Evolutionary conservation across 1,140 invertebrate species (phyloP).

Genomic region (Aphelenchoides besseyi): DNA sequence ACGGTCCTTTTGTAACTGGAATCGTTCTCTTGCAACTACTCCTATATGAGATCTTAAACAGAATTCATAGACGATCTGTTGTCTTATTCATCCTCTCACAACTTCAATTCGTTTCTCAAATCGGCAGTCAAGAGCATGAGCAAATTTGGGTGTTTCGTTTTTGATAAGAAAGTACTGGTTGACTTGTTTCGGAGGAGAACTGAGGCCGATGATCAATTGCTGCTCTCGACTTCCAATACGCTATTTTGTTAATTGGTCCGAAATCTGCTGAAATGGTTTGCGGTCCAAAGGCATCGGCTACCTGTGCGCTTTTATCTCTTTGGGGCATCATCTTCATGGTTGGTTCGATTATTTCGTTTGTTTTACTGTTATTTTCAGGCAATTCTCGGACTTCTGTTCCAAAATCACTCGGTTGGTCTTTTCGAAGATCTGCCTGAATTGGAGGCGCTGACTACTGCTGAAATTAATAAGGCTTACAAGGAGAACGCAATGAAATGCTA

Average conservation of each 20-base stretch:
- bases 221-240: constrained; percentile 1
- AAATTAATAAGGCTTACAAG: neutral
- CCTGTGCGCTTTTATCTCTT: constrained; percentile 6
- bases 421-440: constrained; percentile 8
- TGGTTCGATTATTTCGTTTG: neutral
- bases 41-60: no score
- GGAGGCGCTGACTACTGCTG: neutral
- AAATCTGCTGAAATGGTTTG: constrained; percentile 18
- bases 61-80: no score
- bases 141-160: no score
- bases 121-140: no score
- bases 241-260: neutral
- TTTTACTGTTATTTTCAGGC: constrained; percentile 9
- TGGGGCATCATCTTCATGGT: constrained; percentile 24
- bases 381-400: constrained; percentile 1
- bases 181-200: no score
- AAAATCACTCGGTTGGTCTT: constrained; percentile 12
- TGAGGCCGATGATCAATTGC: constrained; percentile 20
- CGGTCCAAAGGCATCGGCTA: constrained; percentile 3
- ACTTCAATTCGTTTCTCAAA: no score
- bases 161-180: no score
- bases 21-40: no score
- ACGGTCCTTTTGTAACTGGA: no score
- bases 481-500: constrained; percentile 9
- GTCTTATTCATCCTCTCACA: no score